Percentiles rank a stretch among this genome's conserved stretches.
Conservation (phyloP, 2,888 invertebrate genomes). For the Lumbricus terrestris region DNA sequence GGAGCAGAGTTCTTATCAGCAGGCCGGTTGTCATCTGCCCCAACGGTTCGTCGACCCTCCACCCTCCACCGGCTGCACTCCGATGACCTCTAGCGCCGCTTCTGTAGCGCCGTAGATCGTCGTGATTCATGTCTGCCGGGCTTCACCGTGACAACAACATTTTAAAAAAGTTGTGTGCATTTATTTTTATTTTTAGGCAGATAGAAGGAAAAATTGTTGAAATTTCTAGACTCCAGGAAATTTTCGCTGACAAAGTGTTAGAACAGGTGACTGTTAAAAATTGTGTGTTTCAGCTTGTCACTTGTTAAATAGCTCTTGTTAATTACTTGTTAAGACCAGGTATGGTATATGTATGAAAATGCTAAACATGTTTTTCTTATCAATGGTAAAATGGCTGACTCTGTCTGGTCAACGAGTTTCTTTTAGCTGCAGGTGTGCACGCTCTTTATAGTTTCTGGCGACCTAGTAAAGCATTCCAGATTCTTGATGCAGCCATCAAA, state of each 20-base stretch:
- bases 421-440: neutral
- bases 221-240: slow-evolving; percentile 90
- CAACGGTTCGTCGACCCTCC: too few species aligned
- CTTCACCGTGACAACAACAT: too few species aligned
- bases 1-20: too few species aligned
- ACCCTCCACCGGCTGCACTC: too few species aligned
- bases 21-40: too few species aligned
- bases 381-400: too few species aligned
- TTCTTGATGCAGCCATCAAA: neutral
- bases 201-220: slow-evolving; percentile 79
- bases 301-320: neutral
- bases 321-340: neutral
- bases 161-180: too few species aligned
- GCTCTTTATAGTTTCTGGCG: too few species aligned
- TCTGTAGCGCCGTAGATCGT: too few species aligned
- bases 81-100: too few species aligned
- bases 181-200: slow-evolving; percentile 46
- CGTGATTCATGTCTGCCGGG: too few species aligned
- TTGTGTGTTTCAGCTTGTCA: neutral
- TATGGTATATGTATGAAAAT: neutral
- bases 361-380: neutral
- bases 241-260: slow-evolving; percentile 90
- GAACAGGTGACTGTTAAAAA: slow-evolving; percentile 66
- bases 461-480: neutral
- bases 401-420: too few species aligned